These are phyloP conservation scores for Drosophila saltans DNA, from an alignment of 1,140 invertebrate genomes.

Conservation along the genomic window DNA sequence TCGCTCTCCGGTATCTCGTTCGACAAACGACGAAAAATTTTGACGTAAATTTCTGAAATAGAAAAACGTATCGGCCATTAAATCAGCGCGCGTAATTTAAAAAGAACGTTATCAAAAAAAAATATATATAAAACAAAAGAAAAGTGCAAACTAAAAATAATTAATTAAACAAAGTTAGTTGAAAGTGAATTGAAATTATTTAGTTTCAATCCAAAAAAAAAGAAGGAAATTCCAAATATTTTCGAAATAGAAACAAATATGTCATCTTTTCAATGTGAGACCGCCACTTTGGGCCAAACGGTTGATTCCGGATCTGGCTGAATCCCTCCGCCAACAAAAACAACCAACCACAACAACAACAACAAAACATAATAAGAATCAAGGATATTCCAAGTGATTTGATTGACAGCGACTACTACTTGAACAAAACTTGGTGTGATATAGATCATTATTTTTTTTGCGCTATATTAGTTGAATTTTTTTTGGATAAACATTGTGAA, in stretches of 20 bases:
- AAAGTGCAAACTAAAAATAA: conserved; percentile 45
- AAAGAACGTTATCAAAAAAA: conserved; percentile 46
- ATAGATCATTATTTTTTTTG: conserved; percentile 41
- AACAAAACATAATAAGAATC: conserved; percentile 16
- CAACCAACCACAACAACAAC: conserved; percentile 21
- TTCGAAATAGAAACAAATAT: conserved; percentile 36
- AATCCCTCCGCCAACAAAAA: conserved; percentile 38
- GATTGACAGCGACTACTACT: not conserved
- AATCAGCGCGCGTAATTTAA: conserved; percentile 74
- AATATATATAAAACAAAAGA: conserved; percentile 19
- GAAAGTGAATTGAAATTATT: conserved; percentile 4
- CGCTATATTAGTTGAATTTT: conserved; percentile 29
- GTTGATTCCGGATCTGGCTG: conserved; percentile 54
- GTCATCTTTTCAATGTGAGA: conserved; percentile 64
- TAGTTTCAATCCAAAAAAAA: not conserved
- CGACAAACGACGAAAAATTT: conserved; percentile 69
- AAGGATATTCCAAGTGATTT: conserved; percentile 25
- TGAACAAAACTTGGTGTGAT: conserved; percentile 12
- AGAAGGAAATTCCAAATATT: conserved; percentile 27
- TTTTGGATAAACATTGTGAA: conserved; percentile 70
- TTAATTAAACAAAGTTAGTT: conserved; percentile 23
- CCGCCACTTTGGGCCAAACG: conserved; percentile 54
- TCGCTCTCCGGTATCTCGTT: conserved; percentile 57
- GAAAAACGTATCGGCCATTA: conserved; percentile 32
- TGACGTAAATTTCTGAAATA: conserved; percentile 9